These are phyloP conservation scores for Pristionchus exspectatus DNA, from an alignment of 2,888 invertebrate species.

Conservation along the genomic window DNA sequence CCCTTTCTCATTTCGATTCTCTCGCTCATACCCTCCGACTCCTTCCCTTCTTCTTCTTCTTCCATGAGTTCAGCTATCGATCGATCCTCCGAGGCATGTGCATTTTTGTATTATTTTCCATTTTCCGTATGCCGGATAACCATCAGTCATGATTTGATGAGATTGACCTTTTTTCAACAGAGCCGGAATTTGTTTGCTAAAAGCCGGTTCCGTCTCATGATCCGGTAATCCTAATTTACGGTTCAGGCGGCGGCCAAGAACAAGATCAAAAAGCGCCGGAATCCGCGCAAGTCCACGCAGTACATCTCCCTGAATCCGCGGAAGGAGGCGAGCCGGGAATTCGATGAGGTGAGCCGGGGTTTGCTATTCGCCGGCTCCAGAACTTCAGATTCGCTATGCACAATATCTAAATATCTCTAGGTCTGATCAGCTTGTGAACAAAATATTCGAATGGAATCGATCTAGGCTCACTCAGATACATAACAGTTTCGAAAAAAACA, in stretches of 20 bases:
- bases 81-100: neutral
- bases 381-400: no score
- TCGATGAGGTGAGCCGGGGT: neutral
- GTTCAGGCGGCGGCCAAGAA: slow-evolving; percentile 1
- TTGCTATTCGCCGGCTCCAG: neutral
- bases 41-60: neutral
- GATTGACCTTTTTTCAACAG: neutral
- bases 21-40: neutral
- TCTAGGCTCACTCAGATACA: no score
- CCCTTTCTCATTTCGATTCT: neutral
- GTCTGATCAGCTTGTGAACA: no score
- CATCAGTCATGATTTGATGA: neutral
- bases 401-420: no score
- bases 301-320: slow-evolving; percentile 21
- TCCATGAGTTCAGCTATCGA: slow-evolving; percentile 3
- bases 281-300: slow-evolving; percentile 11
- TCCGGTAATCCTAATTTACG: neutral
- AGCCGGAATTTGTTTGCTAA: neutral
- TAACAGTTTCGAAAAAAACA: no score
- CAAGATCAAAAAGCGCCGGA: neutral
- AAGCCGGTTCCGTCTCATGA: neutral
- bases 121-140: neutral
- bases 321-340: neutral
- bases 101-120: neutral
- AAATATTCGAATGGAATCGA: no score